Conservation (phyloP, 2,113 vertebrate genomes). For the Ornithorhynchus anatinus region DNA sequence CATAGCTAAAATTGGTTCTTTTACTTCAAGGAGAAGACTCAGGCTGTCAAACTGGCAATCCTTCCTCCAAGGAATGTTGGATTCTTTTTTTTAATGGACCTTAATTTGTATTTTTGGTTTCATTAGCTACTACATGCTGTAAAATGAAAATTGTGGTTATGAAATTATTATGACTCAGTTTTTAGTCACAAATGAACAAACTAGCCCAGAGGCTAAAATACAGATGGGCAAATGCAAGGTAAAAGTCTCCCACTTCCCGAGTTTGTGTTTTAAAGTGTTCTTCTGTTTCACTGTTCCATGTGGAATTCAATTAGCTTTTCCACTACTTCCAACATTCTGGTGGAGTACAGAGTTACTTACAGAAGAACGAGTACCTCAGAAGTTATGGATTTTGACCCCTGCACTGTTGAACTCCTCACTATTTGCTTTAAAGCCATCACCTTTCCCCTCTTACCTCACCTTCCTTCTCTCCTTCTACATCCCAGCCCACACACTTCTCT, state of each 20-base stretch:
- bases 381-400: no score
- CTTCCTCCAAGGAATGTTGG: neutral
- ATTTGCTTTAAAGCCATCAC: no score
- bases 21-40: neutral
- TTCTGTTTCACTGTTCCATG: neutral
- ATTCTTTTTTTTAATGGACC: neutral
- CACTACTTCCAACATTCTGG: neutral
- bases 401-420: no score
- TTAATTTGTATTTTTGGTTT: constrained; percentile 20
- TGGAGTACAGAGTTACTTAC: neutral
- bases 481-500: no score
- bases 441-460: no score
- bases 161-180: neutral
- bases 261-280: neutral
- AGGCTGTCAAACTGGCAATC: neutral
- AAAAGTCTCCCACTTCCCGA: neutral
- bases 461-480: no score
- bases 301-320: neutral
- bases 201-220: neutral
- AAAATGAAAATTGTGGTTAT: neutral
- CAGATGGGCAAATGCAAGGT: neutral
- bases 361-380: no score
- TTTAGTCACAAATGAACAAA: neutral
- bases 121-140: neutral
- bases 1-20: neutral